Evolutionary conservation across 2,797 vertebrate genomes (phyloP), one percentile per base, ranked within the genome.

Genomic region (Bryconaethiops microstoma): DNA sequence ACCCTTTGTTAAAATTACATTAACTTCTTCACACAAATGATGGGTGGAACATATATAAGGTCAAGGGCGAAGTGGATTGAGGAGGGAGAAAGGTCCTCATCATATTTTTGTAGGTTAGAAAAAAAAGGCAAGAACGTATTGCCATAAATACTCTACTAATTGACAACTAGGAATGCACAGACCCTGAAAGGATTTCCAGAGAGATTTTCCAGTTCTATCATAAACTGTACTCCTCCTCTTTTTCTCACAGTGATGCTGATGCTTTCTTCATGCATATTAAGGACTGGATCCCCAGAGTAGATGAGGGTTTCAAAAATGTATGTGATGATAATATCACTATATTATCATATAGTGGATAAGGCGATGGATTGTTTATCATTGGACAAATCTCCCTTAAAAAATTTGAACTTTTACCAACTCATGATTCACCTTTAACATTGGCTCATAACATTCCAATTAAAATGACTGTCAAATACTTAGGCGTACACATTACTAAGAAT

Each of bases 371-470:
- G 65, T 10, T 65, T 77, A 7, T 45, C 45, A 14, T 6, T 67
- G 19, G 23, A 64, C 23, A 67, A 77, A 67, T 63, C 74, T 14
- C 74, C 74, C n/a, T n/a, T n/a, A n/a, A 48, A 48, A 48, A 48
- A 48, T 48, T 6, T 9, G 8, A 48, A 48, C 45, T 48, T 8
- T 48, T 48, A 48, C 12, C 45, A 48, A 48, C 12, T 48, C 6
- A 48, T 48, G 12, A 48, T 2, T 48, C 45, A 48, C 2, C 45
- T 48, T 48, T 12, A 48, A 1, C 45, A 2, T 2, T 8, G 12
- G 45, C 12, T 8, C 45, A 48, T 13, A 48, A 10, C 12, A 48
- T 48, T 48, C 45, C 45, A 2, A 2, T 48, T 12, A 48, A 48
- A 13, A 8, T 3, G 45, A 48, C 1, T 48, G 45, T 48, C 8